phyloP scores from a whole-genome alignment of 2,113 vertebrate genomes.

The Acinonyx jubatus region DNA sequence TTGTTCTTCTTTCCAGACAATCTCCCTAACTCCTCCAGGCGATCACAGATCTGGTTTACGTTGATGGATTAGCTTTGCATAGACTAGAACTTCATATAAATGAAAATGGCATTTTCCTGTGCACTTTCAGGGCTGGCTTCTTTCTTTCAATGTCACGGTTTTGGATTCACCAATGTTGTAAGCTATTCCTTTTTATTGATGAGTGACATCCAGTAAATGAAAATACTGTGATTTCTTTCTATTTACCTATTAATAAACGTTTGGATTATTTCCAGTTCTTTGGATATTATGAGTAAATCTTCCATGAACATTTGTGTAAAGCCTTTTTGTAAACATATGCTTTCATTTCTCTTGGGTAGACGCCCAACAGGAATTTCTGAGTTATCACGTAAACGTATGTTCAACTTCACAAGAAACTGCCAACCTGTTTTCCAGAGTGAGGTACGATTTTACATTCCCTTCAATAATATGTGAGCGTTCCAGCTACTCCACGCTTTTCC shows the following conservation, averaged over 20 bases:
- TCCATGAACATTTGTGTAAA: not conserved
- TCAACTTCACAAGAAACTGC: not conserved
- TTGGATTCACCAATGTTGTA: not conserved
- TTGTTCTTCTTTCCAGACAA: not conserved
- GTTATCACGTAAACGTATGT: not conserved
- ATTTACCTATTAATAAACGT: not conserved
- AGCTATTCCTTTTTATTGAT: not conserved
- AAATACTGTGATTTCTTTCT: not conserved
- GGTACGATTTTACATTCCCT: not conserved
- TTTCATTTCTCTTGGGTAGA: not conserved
- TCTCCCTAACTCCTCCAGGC: not conserved
- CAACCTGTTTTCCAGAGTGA: not conserved
- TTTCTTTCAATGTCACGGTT: not conserved
- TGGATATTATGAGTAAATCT: not conserved
- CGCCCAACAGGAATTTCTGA: not conserved
- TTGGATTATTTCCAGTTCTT: not conserved
- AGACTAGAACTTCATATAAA: not conserved
- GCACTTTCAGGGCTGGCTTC: not conserved
- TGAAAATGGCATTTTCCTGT: not conserved
- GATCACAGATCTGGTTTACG: not conserved
- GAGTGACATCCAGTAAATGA: not conserved
- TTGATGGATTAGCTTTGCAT: not conserved
- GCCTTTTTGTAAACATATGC: not conserved
- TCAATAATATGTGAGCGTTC: not conserved
- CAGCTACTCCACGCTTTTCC: not conserved